phyloP scores from a whole-genome alignment of 1,140 invertebrate genomes.

The Asbolus verrucosus region DNA sequence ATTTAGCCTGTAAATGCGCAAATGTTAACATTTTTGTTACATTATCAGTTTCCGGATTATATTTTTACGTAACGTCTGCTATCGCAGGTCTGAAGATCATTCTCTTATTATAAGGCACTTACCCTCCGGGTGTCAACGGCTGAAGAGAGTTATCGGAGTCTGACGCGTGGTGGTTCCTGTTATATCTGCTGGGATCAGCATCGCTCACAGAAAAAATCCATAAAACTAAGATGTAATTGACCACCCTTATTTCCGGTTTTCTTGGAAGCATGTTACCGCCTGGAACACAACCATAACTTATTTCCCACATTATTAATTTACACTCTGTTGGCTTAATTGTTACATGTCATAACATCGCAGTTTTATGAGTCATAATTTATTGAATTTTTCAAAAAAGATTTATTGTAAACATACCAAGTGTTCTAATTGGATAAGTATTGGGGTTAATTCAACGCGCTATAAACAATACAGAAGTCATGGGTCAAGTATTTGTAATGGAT shows the following conservation, averaged over 20 bases:
- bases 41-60: too few species aligned
- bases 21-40: too few species aligned
- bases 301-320: too few species aligned
- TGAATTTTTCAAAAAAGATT: too few species aligned
- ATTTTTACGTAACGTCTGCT: too few species aligned
- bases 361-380: too few species aligned
- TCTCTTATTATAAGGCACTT: too few species aligned
- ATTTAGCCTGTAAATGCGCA: too few species aligned
- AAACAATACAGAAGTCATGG: constrained; percentile 29
- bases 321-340: too few species aligned
- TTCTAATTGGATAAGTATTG: constrained; percentile 35
- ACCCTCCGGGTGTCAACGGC: constrained; percentile 43
- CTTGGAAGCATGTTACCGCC: constrained; percentile 6
- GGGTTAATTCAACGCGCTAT: constrained; percentile 33
- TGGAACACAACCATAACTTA: constrained; percentile 22
- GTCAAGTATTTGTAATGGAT: constrained; percentile 37
- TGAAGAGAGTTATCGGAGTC: constrained; percentile 16
- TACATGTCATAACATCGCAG: too few species aligned
- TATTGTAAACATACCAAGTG: constrained; percentile 23
- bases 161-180: constrained; percentile 13
- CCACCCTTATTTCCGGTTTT: not conserved
- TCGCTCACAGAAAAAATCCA: constrained; percentile 4
- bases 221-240: constrained; percentile 22
- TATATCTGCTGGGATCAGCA: constrained; percentile 19
- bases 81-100: too few species aligned